Percentiles rank a stretch among this genome's conserved stretches.
These are phyloP conservation scores for Phallusia fumigata DNA, from an alignment of 23 tunicate species.

Conservation along the genomic window DNA sequence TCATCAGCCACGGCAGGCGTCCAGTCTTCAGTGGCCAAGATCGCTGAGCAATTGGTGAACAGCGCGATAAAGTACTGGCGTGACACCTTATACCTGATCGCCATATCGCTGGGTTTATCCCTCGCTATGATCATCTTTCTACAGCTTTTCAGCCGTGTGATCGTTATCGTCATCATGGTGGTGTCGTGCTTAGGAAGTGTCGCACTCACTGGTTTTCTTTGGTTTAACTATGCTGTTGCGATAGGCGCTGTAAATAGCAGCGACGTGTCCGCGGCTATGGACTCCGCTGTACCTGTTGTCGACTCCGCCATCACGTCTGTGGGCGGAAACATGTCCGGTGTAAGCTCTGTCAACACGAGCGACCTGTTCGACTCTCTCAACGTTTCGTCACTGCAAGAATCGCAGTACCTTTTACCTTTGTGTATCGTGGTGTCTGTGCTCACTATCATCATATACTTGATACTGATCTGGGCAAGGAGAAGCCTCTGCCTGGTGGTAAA, in stretches of 20 bases:
- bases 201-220: constrained; percentile 43
- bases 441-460: constrained; percentile 25
- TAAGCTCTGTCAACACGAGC: background rate
- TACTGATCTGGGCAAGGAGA: constrained; percentile 58
- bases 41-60: constrained; percentile 31
- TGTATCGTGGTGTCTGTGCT: constrained; percentile 13
- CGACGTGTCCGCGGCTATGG: constrained; percentile 7
- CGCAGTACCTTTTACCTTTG: constrained; percentile 46
- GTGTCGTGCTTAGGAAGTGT: constrained; percentile 50
- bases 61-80: constrained; percentile 39
- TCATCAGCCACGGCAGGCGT: background rate
- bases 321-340: background rate
- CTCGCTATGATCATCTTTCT: constrained; percentile 47
- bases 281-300: constrained; percentile 12
- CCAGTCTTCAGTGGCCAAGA: background rate
- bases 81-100: constrained; percentile 33
- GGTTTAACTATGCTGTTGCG: constrained; percentile 68
- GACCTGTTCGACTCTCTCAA: constrained; percentile 26
- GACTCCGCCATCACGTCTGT: background rate
- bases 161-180: constrained; percentile 43
- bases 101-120: constrained; percentile 38
- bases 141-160: constrained; percentile 63
- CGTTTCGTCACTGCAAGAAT: constrained; percentile 21
- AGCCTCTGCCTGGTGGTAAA: constrained; percentile 57
- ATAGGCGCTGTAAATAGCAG: constrained; percentile 26